These are phyloP conservation scores for Pollimyrus isidori DNA, from an alignment of 2,113 vertebrate species.

Conservation along the genomic window DNA sequence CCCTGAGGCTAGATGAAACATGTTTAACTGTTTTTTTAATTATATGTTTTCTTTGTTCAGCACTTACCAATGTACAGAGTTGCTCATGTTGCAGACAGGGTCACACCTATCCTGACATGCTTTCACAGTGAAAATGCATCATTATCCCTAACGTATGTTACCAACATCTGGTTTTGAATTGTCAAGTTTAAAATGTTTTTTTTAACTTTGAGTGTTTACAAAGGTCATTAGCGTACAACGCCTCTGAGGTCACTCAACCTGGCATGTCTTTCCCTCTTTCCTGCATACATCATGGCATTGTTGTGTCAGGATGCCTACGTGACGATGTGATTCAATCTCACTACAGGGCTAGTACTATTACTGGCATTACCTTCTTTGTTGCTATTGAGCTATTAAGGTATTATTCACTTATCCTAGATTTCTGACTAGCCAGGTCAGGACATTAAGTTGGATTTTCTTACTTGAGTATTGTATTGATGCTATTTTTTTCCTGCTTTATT, in stretches of 20 bases:
- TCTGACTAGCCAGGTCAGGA: neutral
- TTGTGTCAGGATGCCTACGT: neutral
- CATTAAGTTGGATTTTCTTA: neutral
- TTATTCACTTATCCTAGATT: neutral
- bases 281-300: neutral
- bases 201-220: neutral
- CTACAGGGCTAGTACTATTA: neutral
- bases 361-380: neutral
- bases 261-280: neutral
- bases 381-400: neutral
- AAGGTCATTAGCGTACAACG: neutral
- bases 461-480: neutral
- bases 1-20: neutral
- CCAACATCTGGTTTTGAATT: neutral
- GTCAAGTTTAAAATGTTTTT: neutral
- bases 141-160: neutral
- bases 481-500: neutral
- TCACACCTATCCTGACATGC: neutral
- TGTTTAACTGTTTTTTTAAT: constrained; percentile 1
- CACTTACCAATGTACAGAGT: neutral
- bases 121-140: too few relatives aligned
- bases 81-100: neutral
- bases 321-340: neutral
- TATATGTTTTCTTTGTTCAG: neutral
- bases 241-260: neutral